Evolutionary conservation across 2,113 vertebrate genomes (phyloP), one percentile per base, ranked within the genome.

Genomic region (Thinocorus orbignyianus): DNA sequence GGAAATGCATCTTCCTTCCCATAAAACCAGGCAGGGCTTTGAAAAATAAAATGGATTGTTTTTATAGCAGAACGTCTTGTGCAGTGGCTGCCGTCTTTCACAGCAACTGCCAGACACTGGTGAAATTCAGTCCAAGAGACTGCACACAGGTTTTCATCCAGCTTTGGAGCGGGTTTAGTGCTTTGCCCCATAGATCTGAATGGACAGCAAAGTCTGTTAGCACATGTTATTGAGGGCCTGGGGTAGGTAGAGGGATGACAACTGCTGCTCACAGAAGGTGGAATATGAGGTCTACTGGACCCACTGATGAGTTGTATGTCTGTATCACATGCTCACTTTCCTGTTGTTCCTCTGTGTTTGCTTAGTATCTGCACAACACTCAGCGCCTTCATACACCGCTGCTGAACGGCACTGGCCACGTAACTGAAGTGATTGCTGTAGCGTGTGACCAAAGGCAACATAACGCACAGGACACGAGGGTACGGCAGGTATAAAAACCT

Each of bases 21-120:
- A 44, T 83, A 90, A 80, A 95, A 90, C 37, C 33, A 0, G 0
- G 28, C 66, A 66, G 57, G 39, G 44, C 70, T 96, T 90, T 86
- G 60, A 93, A 94, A 90, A 92, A 17, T 73, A 26, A 85, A 80
- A 51, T 19, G 5, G 11, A 7, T 55, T 62, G 17, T 1, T 82
- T 91, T 86, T 68, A 28, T 57, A 89, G 39, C 24, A 81, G 24
- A 79, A 93, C 88, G 57, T 30, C 57, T n/a, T 66, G 39, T 74
- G 60, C 54, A 58, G 58, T 18, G 37, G 52, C 71, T 92, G 46
- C 42, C 10, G 1, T 12, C 57, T 86, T 87, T 44, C 87, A 91
- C 81, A 92, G 12, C 60, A 84, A 44, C 33, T 68, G n/a, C 17
- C 69, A 85, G 66, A 42, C 74, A 62, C 25, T 1, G 4, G 37